These are phyloP conservation scores for Auanema freiburgensis DNA, from an alignment of 2,888 invertebrate species.

Conservation along the genomic window DNA sequence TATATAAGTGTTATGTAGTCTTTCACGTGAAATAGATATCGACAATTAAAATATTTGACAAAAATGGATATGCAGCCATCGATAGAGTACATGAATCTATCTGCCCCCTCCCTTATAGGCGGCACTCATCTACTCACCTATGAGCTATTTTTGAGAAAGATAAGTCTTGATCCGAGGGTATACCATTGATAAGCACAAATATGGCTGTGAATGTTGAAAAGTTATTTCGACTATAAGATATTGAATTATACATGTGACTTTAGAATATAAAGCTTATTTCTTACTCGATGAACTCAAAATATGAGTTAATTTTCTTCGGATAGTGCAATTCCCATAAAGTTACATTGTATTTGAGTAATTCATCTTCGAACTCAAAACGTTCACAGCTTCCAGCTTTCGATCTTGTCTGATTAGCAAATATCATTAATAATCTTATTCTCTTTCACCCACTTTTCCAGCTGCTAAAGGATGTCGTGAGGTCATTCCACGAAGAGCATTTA, in stretches of 20 bases:
- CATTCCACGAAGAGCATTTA: conserved; percentile 50
- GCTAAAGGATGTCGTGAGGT: conserved; percentile 42
- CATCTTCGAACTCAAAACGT: conserved; percentile 46
- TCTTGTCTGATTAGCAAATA: conserved; percentile 19
- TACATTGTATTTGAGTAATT: conserved; percentile 42
- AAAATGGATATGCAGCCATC: too few species aligned
- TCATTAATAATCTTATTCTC: not conserved
- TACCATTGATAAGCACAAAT: conserved; percentile 42
- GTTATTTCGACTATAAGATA: conserved; percentile 37
- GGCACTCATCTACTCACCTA: not conserved
- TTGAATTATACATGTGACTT: too few species aligned
- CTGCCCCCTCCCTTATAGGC: too few species aligned
- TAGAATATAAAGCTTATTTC: conserved; percentile 9
- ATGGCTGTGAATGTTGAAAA: conserved; percentile 46
- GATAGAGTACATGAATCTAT: too few species aligned
- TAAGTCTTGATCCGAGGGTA: conserved; percentile 45
- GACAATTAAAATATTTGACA: too few species aligned
- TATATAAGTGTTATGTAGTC: too few species aligned
- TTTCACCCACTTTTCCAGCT: conserved; percentile 34
- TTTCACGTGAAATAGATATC: too few species aligned
- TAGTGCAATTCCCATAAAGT: conserved; percentile 47
- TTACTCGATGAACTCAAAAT: conserved; percentile 52
- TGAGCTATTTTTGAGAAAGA: conserved; percentile 46
- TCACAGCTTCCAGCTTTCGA: conserved; percentile 39
- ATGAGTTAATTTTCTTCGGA: conserved; percentile 44